Percentiles rank a stretch among this genome's conserved stretches.
phyloP scores from a whole-genome alignment of 2,888 invertebrate species.

The Lasioglossum leucozonium region DNA sequence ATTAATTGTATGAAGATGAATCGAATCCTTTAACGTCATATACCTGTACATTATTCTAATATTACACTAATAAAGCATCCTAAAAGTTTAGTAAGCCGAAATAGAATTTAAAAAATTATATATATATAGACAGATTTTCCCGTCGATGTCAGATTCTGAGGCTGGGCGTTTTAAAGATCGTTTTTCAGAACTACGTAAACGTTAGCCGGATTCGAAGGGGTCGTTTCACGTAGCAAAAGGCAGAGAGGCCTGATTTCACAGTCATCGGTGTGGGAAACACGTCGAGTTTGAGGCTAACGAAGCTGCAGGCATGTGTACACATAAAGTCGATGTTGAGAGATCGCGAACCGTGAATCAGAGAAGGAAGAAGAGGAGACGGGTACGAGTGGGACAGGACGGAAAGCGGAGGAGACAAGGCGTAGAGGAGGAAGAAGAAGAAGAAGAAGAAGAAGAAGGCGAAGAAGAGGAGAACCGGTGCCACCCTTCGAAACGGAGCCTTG shows the following conservation, averaged over 20 bases:
- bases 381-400: constrained; percentile 6
- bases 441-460: background rate
- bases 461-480: constrained; percentile 64
- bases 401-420: constrained; percentile 1
- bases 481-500: constrained; percentile 64
- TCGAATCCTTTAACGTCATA: background rate
- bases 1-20: background rate
- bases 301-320: constrained; percentile 70
- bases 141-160: background rate
- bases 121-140: background rate
- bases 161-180: background rate
- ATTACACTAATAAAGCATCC: too few relatives aligned
- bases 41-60: too few relatives aligned
- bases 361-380: constrained; percentile 32
- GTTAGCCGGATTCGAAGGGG: constrained; percentile 3
- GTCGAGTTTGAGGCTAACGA: constrained; percentile 67
- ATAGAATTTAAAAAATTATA: too few relatives aligned
- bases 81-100: too few relatives aligned
- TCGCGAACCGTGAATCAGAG: constrained; percentile 65
- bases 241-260: constrained; percentile 54
- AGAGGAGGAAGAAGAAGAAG: constrained; percentile 18
- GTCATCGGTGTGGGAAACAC: constrained; percentile 67
- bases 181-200: constrained; percentile 22
- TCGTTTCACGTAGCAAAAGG: constrained; percentile 45
- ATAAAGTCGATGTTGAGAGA: constrained; percentile 70